Conservation (phyloP, 2,888 invertebrate species). For the Pammene fasciana region DNA sequence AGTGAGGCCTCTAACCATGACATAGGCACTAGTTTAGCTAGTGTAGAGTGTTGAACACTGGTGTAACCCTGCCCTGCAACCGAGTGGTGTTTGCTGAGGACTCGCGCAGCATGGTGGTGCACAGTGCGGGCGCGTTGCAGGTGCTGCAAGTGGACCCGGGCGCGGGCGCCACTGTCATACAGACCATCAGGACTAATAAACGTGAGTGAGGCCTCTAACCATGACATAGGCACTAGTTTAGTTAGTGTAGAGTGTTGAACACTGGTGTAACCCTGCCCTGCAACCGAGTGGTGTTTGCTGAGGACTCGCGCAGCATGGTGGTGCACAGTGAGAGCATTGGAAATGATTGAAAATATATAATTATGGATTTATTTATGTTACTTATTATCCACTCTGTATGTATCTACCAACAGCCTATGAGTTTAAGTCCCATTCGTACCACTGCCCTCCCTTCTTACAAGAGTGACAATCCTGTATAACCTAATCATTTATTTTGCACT, state of each 20-base stretch:
- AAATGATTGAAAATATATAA: too few relatives aligned
- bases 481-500: too few relatives aligned
- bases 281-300: slow-evolving; percentile 63
- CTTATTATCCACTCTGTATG: too few relatives aligned
- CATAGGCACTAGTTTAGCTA: too few relatives aligned
- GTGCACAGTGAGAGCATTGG: slow-evolving; percentile 49
- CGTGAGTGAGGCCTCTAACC: slow-evolving; percentile 52
- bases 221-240: too few relatives aligned
- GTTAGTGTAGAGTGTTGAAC: slow-evolving; percentile 62
- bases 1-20: slow-evolving; percentile 44
- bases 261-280: slow-evolving; percentile 60
- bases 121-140: slow-evolving; percentile 55
- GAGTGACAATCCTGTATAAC: too few relatives aligned
- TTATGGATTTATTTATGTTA: too few relatives aligned
- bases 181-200: slow-evolving; percentile 63
- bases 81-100: slow-evolving; percentile 66
- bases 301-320: slow-evolving; percentile 63
- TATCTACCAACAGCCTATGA: too few relatives aligned
- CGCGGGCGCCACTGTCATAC: slow-evolving; percentile 66
- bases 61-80: slow-evolving; percentile 59
- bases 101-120: slow-evolving; percentile 59
- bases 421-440: too few relatives aligned
- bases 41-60: slow-evolving; percentile 64
- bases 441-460: too few relatives aligned
- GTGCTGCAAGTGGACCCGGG: slow-evolving; percentile 68